These are phyloP conservation scores for Trachythela sp. DNA, from an alignment of 64 coral and sea anemone genomes.

Conservation along the genomic window DNA sequence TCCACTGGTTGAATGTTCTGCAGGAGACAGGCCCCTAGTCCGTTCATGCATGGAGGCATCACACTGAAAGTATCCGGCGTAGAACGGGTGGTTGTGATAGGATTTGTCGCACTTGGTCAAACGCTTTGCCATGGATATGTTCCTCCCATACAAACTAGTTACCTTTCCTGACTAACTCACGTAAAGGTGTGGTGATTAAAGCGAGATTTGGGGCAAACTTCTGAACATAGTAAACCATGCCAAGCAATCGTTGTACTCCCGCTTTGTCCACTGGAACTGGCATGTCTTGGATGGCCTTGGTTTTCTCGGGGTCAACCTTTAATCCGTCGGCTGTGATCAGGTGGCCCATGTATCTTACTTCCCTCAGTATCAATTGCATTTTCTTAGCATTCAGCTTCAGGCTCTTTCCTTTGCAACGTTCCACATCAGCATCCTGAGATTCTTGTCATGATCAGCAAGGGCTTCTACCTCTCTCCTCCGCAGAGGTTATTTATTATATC, in stretches of 20 bases:
- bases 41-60: constrained; percentile 32
- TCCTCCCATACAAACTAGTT: constrained; percentile 51
- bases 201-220: constrained; percentile 31
- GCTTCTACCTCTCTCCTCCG: no score
- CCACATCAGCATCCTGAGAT: constrained; percentile 6
- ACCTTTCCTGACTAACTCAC: constrained; percentile 30
- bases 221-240: constrained; percentile 41
- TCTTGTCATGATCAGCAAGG: constrained; percentile 24
- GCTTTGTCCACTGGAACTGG: constrained; percentile 36
- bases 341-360: constrained; percentile 7
- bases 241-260: constrained; percentile 44
- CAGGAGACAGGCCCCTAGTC: not conserved
- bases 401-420: not conserved
- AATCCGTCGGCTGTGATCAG: not conserved
- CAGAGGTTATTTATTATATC: no score
- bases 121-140: not conserved
- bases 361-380: not conserved
- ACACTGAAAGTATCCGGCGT: constrained; percentile 19
- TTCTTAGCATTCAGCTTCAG: constrained; percentile 22
- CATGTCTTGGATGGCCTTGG: constrained; percentile 33
- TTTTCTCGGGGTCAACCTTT: constrained; percentile 10
- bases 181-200: constrained; percentile 1
- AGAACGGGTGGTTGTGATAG: constrained; percentile 10
- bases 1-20: not conserved
- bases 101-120: not conserved